phyloP scores from a whole-genome alignment of 2,888 invertebrate genomes.

The Drosophila nr. perissopoda region DNA sequence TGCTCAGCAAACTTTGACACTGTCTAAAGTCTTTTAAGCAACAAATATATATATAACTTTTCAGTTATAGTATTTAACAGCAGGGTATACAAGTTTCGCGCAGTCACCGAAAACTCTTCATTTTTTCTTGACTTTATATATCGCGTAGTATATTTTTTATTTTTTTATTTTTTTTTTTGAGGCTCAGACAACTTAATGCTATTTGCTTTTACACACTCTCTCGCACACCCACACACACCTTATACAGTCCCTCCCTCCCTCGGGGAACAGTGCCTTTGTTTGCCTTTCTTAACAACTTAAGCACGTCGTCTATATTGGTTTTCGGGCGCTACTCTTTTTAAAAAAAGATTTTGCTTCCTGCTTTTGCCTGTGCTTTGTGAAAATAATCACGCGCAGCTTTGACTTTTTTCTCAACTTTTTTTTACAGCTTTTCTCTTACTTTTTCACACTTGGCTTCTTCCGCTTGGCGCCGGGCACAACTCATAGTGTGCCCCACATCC shows the following conservation, averaged over 20 bases:
- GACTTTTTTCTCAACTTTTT: conserved; percentile 36
- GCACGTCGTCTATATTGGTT: conserved; percentile 79
- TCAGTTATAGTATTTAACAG: not conserved
- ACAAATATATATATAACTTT: not conserved
- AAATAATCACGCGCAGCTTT: conserved; percentile 78
- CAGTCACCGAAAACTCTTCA: not conserved
- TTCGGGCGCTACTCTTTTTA: conserved; percentile 64
- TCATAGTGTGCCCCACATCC: conserved; percentile 8
- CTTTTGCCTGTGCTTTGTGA: conserved; percentile 68
- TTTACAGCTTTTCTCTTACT: conserved; percentile 65
- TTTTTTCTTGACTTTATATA: conserved; percentile 44
- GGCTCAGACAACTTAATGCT: conserved; percentile 78
- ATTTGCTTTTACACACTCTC: conserved; percentile 66
- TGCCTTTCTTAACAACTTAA: conserved; percentile 79
- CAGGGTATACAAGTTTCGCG: conserved; percentile 33
- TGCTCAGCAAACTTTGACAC: not conserved
- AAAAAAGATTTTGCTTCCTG: conserved; percentile 68
- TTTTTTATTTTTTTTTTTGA: conserved; percentile 33
- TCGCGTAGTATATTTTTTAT: conserved; percentile 40
- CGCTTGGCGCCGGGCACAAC: conserved; percentile 52
- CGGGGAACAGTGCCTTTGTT: conserved; percentile 57
- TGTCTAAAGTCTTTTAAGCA: not conserved
- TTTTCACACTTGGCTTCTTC: conserved; percentile 78
- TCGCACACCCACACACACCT: conserved; percentile 42
- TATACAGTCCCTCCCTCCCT: conserved; percentile 13